Evolutionary conservation across 1,140 invertebrate species (phyloP), one percentile per base, ranked within the genome.

Genomic region (Antheraea pernyi): DNA sequence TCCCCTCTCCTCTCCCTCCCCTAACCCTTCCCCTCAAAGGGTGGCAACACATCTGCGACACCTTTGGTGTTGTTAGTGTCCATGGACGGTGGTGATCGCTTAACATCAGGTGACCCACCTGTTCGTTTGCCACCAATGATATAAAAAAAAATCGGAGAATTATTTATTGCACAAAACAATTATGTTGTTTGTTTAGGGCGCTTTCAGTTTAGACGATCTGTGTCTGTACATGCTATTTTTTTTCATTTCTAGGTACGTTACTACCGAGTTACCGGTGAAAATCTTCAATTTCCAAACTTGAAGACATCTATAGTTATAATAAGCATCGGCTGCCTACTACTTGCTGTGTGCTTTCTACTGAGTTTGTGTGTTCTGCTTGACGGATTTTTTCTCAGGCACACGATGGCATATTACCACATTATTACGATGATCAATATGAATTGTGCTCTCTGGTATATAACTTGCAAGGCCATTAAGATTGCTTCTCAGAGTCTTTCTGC

Each of bases 371-470:
- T 92, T 9, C 78, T 95, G 13, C 71, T 95, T 67, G 94, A 94
- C 62, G 94, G 94, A 0, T 95, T 94, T 76, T 88, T 93, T 19
- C 70, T 95, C n/a, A 93, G 93, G 71, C 94, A 95, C 71, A 95
- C 94, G 0, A 85, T 87, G 7, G 94, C 94, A 0, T 95, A 95
- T 73, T 93, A 93, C 68, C 94, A 95, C 70, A 94, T 95, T 39
- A 94, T 95, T 30, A 94, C 92, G 0, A 95, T 94, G 94, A 94
- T 95, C 59, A 95, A 95, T 71, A 95, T 95, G 94, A 94, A 94
- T 73, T 94, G 93, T 68, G 94, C 94, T 5, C 86, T 95, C 7
- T 95, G 94, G 94, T 95, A 94, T 74, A 95, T 95, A 22, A 95
- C 95, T 77, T 95, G 94, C 75, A 91, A 93, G 80, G 94, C 92